Percentiles rank a stretch among this genome's conserved stretches.
Conservation (phyloP, 2,113 vertebrate genomes). For the Micromys minutus region DNA sequence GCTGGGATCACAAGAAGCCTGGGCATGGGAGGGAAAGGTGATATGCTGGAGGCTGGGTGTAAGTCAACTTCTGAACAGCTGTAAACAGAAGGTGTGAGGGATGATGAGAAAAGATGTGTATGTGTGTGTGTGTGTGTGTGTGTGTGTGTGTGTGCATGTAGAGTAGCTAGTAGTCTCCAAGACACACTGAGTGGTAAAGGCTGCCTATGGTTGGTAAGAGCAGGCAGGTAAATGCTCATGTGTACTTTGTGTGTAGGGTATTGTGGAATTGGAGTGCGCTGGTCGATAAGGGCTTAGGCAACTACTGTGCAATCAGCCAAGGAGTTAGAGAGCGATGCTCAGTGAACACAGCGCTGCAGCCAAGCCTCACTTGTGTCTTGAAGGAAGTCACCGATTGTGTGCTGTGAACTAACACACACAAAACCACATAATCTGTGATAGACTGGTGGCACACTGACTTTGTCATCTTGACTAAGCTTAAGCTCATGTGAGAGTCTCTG, state of each 20-base stretch:
- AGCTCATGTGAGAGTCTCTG: not conserved
- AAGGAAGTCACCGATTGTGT: conserved; percentile 38
- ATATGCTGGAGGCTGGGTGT: not conserved
- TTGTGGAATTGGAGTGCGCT: not conserved
- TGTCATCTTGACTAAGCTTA: conserved; percentile 41
- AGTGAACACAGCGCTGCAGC: conserved; percentile 53
- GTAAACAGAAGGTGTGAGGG: not conserved
- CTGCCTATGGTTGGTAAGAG: not conserved
- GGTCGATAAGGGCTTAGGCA: conserved; percentile 63
- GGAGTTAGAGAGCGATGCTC: conserved; percentile 46
- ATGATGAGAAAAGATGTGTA: not conserved
- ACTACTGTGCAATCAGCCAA: not conserved
- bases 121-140: not conserved
- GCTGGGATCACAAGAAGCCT: not conserved
- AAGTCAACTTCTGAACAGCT: not conserved
- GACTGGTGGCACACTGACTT: not conserved
- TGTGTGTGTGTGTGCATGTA: not conserved
- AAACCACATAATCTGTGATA: not conserved
- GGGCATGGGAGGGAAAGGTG: accelerated
- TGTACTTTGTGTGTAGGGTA: not conserved
- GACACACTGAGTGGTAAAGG: not conserved
- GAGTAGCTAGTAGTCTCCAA: not conserved
- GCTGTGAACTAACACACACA: conserved; percentile 28
- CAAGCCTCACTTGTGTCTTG: not conserved
- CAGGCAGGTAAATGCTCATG: not conserved